These are phyloP conservation scores for Drosophila suboccidentalis DNA, from an alignment of 2,888 invertebrate species.

Conservation along the genomic window DNA sequence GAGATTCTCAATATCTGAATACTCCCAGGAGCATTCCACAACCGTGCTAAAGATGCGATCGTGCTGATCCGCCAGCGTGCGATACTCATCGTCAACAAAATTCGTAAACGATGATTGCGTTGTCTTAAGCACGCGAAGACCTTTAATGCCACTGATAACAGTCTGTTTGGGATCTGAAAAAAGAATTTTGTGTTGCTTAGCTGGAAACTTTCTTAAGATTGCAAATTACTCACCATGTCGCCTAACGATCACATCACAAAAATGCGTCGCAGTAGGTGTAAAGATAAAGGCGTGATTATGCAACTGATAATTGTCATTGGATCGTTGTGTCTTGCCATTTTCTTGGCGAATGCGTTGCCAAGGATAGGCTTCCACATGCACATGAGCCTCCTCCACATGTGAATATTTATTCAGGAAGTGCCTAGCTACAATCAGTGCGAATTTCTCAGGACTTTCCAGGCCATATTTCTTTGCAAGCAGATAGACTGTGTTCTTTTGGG, in stretches of 20 bases:
- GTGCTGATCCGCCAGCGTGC: conserved; percentile 90
- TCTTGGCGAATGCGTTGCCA: conserved; percentile 90
- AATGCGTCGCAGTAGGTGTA: conserved; percentile 89
- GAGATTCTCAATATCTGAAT: conserved; percentile 88
- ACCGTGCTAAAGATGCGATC: conserved; percentile 91
- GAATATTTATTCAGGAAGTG: conserved; percentile 91
- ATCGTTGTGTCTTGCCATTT: conserved; percentile 73
- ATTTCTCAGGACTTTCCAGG: conserved; percentile 91
- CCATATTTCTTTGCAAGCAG: conserved; percentile 92
- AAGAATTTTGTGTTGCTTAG: background rate
- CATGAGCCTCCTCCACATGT: conserved; percentile 90
- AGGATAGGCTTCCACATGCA: conserved; percentile 91
- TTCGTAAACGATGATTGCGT: conserved; percentile 93
- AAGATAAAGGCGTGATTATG: conserved; percentile 93
- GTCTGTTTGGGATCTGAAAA: conserved; percentile 86
- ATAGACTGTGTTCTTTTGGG: conserved; percentile 94
- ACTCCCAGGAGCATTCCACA: conserved; percentile 91
- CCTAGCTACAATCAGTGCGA: conserved; percentile 90
- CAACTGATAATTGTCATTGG: conserved; percentile 81
- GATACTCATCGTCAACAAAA: conserved; percentile 92
- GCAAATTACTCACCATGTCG: conserved; percentile 88
- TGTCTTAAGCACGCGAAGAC: conserved; percentile 91
- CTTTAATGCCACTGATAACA: conserved; percentile 90
- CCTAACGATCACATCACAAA: conserved; percentile 89
- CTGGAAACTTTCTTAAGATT: background rate